Percentiles rank a stretch among this genome's conserved stretches.
Evolutionary conservation across 2,797 vertebrate genomes (phyloP).

Genomic region (Leuciscus waleckii): DNA sequence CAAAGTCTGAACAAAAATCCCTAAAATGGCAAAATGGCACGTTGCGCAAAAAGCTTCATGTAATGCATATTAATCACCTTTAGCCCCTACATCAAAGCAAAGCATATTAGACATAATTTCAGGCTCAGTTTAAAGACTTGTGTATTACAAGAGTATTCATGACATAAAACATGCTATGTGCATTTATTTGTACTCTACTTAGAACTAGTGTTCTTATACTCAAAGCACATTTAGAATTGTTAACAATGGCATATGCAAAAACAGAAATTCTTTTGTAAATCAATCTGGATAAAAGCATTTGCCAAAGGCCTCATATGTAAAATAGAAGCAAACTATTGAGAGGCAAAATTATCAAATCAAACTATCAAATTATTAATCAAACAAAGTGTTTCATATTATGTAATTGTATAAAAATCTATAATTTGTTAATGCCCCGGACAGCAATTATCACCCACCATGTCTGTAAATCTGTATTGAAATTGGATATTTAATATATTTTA

Average conservation of each 20-base stretch:
- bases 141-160: not conserved
- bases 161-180: not conserved
- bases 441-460: not conserved
- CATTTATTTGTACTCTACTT: not conserved
- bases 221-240: not conserved
- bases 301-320: not conserved
- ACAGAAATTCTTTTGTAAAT: not conserved
- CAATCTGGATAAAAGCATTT: not conserved
- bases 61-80: not conserved
- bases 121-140: not conserved
- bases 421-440: not conserved
- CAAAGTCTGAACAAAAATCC: not conserved
- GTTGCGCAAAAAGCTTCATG: not conserved
- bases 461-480: slow-evolving; percentile 1
- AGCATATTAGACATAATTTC: not conserved
- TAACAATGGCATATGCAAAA: not conserved
- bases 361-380: not conserved
- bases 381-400: not conserved
- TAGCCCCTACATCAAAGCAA: not conserved
- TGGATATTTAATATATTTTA: not conserved
- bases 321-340: not conserved
- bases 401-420: not conserved
- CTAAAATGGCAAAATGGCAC: not conserved
- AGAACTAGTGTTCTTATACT: not conserved
- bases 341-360: not conserved